A percentile compares a stretch with the other conserved stretches of the same genome.
Conservation (phyloP, 2,113 vertebrate genomes). For the Bettongia penicillata region DNA sequence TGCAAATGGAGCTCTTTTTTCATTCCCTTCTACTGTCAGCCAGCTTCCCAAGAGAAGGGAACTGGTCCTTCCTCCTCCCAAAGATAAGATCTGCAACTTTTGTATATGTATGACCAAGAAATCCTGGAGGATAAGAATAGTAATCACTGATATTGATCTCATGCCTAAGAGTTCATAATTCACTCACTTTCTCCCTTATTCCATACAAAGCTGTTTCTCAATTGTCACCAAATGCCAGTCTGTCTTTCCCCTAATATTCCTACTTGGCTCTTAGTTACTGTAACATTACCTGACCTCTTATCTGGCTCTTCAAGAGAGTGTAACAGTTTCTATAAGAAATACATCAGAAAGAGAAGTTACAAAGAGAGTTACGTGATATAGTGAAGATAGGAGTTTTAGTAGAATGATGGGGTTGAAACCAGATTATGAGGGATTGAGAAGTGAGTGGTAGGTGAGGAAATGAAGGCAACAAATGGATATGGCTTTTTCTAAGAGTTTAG, state of each 20-base stretch:
- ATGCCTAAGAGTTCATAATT: not conserved
- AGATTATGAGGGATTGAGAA: not conserved
- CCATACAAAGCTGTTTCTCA: not conserved
- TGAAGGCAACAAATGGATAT: not conserved
- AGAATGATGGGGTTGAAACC: not conserved
- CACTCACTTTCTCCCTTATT: not conserved
- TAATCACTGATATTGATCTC: not conserved
- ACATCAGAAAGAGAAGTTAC: not conserved
- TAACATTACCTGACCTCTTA: not conserved
- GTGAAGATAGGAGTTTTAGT: not conserved
- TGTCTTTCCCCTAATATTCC: not conserved
- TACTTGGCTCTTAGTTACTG: not conserved
- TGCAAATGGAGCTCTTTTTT: not conserved
- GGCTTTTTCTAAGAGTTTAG: not conserved
- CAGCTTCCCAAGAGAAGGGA: not conserved
- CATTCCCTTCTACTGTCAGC: not conserved
- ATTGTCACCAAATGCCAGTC: not conserved
- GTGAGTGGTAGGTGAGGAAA: not conserved
- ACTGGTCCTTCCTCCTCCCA: not conserved
- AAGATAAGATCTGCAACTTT: not conserved
- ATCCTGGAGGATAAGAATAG: not conserved
- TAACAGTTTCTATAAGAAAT: no score
- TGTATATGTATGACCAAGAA: not conserved
- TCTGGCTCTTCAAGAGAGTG: not conserved
- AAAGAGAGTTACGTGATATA: not conserved